Base-by-base conservation (phyloP, 2,113 vertebrate species). In the Rissa tridactyla region DNA sequence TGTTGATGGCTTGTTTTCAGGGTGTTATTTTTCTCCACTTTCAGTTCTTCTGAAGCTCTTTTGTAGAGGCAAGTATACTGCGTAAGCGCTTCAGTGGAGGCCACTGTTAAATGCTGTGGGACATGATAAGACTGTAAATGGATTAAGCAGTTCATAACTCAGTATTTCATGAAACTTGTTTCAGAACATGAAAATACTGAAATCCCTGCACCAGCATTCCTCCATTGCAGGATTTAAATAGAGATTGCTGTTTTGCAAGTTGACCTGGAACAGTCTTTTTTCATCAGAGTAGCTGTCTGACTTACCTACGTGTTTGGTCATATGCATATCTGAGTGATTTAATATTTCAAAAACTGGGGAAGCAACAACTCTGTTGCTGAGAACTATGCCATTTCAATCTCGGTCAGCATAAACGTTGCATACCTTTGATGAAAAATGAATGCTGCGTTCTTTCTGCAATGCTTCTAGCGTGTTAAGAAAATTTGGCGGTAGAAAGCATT, bases 221-320 rank as follows among this genome's bases (percentile, higher is more conserved):
- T 77, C 10, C 32, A 4, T 13, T 89, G 65, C 12, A 19, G 82
- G 62, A 54, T 92, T 91, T 85, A 85, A 79, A 32, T 40, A 68
- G 78, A 69, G 58, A 26, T 65, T 82, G 44, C 79, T 79, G 34
- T 15, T 91, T 49, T 91, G 73, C 82, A 85, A 54, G 40, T 38
- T 96, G 96, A 88, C 93, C 96, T 96, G 82, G 82, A 97, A 96
- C 93, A 94, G 94, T 96, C 94, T 90, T 58, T 49, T 92, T 72
- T 49, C 62, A 90, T 95, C 90, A 77, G 66, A 82, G 62, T 19
- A 86, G 75, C 85, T 94, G 78, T 75, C 81, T 93, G 93, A 58
- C 49, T 86, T 76, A 69, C 11, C 72, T 87, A 0, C 0, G 4
- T 75, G 30, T 79, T 89, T 46, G 62, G 54, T 87, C 62, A 15